Evolutionary conservation across 2,113 vertebrate species (phyloP), one percentile per base, ranked within the genome.

Genomic region (Eira barbara): DNA sequence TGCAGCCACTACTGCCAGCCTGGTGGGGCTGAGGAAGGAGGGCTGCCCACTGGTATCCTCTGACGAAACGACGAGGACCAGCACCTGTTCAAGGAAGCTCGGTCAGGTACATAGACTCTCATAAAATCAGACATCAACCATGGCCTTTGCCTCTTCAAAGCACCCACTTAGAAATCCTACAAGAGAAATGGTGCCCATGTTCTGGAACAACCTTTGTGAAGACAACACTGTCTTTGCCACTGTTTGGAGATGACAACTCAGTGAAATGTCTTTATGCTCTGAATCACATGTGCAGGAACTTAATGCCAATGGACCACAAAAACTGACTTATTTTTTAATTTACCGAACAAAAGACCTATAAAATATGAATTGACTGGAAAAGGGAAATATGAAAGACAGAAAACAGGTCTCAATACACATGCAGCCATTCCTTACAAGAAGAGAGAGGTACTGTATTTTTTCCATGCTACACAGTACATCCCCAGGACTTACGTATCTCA

Each of bases 1-100:
- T 45, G 15, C 15, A 71, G 39, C 18, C 39, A 3, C 47, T 34
- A 1, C 2, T 4, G 23, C 13, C 25, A 14, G 36, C 0, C 4
- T 7, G 21, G 18, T 3, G 1, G 4, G 27, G 34, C 55, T 0
- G 3, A 20, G 81, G 34, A 67, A 23, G 20, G 23, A 52, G 8
- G 23, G 39, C 29, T 4, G 12, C 7, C 1, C 0, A 0, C 42
- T 4, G 0, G 6, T 15, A 17, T 4, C 6, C 73, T 1, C 69
- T 3, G 2, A 42, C 2, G 4, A 71, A 88, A 74, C 39, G 25
- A 47, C 15, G 67, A 14, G 11, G 79, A 6, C 11, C 3, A 6
- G 45, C 11, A 11, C 17, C 57, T 39, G 3, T 0, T 2, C 1
- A 0, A 11, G 49, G 20, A 81, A n/a, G 18, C 8, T 1, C 29